These are phyloP conservation scores for Lophura nycthemera DNA, from an alignment of 2,113 vertebrate species.

Conservation along the genomic window DNA sequence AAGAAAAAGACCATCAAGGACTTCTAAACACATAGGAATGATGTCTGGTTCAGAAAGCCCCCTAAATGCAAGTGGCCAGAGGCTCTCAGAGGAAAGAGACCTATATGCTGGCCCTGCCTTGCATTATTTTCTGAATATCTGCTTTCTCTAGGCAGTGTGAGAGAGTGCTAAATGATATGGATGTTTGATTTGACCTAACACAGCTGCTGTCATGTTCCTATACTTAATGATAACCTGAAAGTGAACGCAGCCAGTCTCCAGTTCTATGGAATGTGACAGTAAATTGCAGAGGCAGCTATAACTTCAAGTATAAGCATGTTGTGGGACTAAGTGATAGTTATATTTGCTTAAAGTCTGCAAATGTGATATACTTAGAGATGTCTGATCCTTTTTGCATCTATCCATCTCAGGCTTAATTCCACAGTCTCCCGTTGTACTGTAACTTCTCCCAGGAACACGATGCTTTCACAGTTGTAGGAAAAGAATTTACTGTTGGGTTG, in stretches of 20 bases:
- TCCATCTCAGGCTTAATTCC: neutral
- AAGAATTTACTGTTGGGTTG: constrained; percentile 32
- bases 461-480: constrained; percentile 31
- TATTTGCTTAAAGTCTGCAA: neutral
- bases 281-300: neutral
- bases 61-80: neutral
- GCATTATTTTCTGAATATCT: neutral
- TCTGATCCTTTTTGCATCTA: neutral
- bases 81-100: neutral
- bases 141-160: neutral
- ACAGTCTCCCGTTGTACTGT: constrained; percentile 8
- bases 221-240: neutral
- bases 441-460: constrained; percentile 12
- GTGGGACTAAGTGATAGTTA: neutral
- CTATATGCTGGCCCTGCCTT: neutral
- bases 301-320: neutral
- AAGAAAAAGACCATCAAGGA: rapidly evolving
- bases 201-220: neutral
- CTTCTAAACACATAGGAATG: neutral
- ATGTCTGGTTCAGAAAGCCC: neutral
- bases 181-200: neutral
- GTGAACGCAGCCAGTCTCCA: neutral
- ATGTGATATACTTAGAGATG: neutral
- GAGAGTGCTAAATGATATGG: neutral
- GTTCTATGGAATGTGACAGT: neutral